Evolutionary conservation across 2,888 invertebrate genomes (phyloP).

Genomic region (Eumerus sabulonum): DNA sequence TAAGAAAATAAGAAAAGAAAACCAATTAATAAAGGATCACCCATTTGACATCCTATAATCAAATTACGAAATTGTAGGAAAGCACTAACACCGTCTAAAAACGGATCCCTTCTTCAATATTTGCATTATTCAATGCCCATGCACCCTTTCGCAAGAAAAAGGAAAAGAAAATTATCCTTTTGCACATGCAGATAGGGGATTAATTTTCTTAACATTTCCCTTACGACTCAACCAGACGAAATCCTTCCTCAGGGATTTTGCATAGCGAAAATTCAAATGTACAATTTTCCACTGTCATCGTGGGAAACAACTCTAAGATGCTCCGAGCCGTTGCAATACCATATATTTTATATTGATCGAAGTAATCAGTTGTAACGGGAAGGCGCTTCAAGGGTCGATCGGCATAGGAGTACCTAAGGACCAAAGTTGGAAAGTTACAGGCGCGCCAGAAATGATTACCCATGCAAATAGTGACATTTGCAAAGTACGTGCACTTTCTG

Average conservation of each 20-base stretch:
- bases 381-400: neutral
- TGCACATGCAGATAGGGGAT: constrained; percentile 44
- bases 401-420: constrained; percentile 18
- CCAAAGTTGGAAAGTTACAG: constrained; percentile 11
- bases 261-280: constrained; percentile 49
- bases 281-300: constrained; percentile 39
- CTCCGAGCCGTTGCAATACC: neutral
- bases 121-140: constrained; percentile 47
- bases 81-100: constrained; percentile 11
- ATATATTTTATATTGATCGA: constrained; percentile 32
- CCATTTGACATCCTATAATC: constrained; percentile 34
- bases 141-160: constrained; percentile 46
- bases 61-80: constrained; percentile 35
- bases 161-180: constrained; percentile 15
- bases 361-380: constrained; percentile 39
- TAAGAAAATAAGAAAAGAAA: neutral
- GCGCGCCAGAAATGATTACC: constrained; percentile 60
- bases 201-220: constrained; percentile 49
- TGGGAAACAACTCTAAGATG: constrained; percentile 55
- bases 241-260: constrained; percentile 48
- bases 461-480: constrained; percentile 66
- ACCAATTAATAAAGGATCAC: neutral
- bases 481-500: constrained; percentile 11
- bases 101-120: constrained; percentile 27
- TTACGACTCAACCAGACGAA: constrained; percentile 34